These are phyloP conservation scores for Oenanthe oenanthe DNA, from an alignment of 2,113 vertebrate genomes.

Conservation along the genomic window DNA sequence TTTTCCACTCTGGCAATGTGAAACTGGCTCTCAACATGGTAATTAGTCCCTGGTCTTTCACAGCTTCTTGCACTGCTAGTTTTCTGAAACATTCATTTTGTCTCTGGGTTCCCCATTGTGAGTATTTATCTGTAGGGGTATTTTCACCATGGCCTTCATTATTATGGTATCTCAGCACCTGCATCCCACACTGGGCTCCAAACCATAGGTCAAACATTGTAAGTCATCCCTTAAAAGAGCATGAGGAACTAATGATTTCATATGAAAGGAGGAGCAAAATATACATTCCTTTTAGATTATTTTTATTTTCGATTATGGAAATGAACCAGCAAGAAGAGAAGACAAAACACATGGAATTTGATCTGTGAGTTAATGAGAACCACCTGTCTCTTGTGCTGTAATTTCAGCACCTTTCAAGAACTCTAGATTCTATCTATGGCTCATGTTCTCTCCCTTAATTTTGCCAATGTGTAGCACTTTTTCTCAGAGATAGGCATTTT, in stretches of 20 bases:
- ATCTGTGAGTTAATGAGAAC: slow-evolving; percentile 33
- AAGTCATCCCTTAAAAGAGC: not conserved
- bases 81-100: slow-evolving; percentile 16
- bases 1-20: not conserved
- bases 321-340: not conserved
- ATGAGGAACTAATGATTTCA: not conserved
- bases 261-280: not conserved
- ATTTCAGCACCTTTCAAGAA: slow-evolving; percentile 49
- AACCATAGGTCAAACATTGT: not conserved
- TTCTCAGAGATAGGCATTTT: not conserved
- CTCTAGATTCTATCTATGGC: slow-evolving; percentile 22
- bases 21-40: not conserved
- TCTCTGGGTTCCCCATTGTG: not conserved
- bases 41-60: slow-evolving; percentile 3
- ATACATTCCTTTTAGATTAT: not conserved
- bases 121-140: not conserved
- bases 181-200: not conserved
- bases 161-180: not conserved
- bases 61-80: not conserved
- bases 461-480: not conserved
- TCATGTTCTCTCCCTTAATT: slow-evolving; percentile 2
- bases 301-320: not conserved
- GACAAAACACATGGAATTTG: slow-evolving; percentile 34
- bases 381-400: slow-evolving; percentile 32
- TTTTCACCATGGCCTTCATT: not conserved